Conservation (phyloP, 2,113 vertebrate genomes). For the Ceyx melanurus region DNA sequence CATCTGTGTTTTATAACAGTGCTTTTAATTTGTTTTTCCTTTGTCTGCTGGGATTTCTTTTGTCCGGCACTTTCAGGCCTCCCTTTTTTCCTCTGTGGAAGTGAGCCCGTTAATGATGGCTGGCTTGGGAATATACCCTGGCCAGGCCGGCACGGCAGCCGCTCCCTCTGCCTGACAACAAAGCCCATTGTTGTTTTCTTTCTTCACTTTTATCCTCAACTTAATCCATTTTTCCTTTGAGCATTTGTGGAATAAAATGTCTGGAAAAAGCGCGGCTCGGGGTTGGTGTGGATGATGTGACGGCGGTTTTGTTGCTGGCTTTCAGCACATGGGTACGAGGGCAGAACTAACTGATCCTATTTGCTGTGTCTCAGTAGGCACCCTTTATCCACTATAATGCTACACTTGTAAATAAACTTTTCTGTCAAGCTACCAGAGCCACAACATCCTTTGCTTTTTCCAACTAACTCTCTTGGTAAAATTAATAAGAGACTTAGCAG, state of each 20-base stretch:
- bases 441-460: not conserved
- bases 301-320: not conserved
- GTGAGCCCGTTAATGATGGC: slow-evolving; percentile 85
- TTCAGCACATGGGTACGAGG: not conserved
- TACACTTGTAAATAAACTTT: not conserved
- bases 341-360: not conserved
- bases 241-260: slow-evolving; percentile 57
- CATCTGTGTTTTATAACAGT: slow-evolving; percentile 98
- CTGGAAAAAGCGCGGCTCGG: slow-evolving; percentile 66
- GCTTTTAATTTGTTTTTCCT: slow-evolving; percentile 97
- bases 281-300: slow-evolving; percentile 8
- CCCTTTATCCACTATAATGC: fast-evolving
- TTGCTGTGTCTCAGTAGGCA: not conserved
- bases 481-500: not conserved
- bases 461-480: not conserved
- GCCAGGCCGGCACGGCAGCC: slow-evolving; percentile 68
- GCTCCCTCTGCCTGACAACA: slow-evolving; percentile 61
- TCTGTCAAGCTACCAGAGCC: not conserved
- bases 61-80: slow-evolving; percentile 84
- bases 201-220: slow-evolving; percentile 67
- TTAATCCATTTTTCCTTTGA: slow-evolving; percentile 73
- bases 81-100: slow-evolving; percentile 79
- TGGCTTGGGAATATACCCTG: slow-evolving; percentile 79
- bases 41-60: slow-evolving; percentile 88
- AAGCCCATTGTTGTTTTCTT: slow-evolving; percentile 77